Evolutionary conservation across 2,888 invertebrate genomes (phyloP), one percentile per base, ranked within the genome.

Genomic region (Caenorhabditis panamensis): DNA sequence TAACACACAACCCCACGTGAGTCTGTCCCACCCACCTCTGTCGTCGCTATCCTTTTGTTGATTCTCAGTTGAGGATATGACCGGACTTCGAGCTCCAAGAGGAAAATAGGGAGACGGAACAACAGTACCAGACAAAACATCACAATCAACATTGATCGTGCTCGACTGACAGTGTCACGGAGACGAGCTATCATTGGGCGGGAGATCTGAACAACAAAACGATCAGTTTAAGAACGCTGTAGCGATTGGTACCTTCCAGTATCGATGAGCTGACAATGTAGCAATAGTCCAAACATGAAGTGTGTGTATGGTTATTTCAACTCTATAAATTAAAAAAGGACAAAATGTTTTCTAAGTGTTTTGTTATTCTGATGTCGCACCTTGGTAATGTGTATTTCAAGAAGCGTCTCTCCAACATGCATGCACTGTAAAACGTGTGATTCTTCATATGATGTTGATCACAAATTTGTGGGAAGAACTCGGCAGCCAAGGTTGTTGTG

Each of bases 221-320:
- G n/a, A n/a, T n/a, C n/a, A n/a, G n/a, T n/a, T n/a, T n/a, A n/a
- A n/a, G n/a, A n/a, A n/a, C n/a, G n/a, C n/a, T n/a, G n/a, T n/a
- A n/a, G n/a, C n/a, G n/a, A n/a, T 31, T 13, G 0, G n/a, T 26
- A 89, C 90, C 86, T 90, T 90, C 90, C 90, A 90, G 61, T 90
- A 90, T 0, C 90, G 87, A 82, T 90, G 90, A 11, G 86, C 88
- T 16, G 89, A 87, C 8, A 90, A 69, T 0, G 90, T 86, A 8
- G 90, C 89, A 54, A 90, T 90, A 16, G 90, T 89, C 90, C 90
- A 90, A 28, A 88, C 88, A 72, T 90, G 90, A 31, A 90, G 66
- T 18, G 87, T 88, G 71, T 86, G 87, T 8, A 89, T 84, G 1
- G 88, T 88, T 26, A 83, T 72, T 73, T 89, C 87, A n/a, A 90